These are phyloP conservation scores for Daboia siamensis DNA, from an alignment of 2,113 vertebrate species.

Conservation along the genomic window DNA sequence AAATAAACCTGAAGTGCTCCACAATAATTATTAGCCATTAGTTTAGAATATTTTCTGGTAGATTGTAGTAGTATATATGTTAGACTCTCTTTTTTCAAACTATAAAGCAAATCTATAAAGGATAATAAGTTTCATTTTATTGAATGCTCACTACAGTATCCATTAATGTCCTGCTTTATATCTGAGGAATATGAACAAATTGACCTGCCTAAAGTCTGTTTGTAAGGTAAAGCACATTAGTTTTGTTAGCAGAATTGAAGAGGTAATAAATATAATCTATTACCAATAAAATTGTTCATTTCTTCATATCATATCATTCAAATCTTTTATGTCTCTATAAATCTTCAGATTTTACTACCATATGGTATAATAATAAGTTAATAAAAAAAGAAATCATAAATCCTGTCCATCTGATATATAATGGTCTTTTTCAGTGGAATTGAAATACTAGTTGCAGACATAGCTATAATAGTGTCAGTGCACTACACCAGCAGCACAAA, in stretches of 20 bases:
- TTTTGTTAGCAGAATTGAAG: not conserved
- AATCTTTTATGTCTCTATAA: not conserved
- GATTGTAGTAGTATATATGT: not conserved
- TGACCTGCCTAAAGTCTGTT: not conserved
- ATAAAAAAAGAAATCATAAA: not conserved
- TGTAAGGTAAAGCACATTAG: not conserved
- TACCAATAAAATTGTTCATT: not conserved
- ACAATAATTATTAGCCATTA: not conserved
- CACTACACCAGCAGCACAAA: not conserved
- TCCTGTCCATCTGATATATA: not conserved
- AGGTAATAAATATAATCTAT: not conserved
- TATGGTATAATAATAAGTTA: not conserved
- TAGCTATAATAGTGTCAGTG: not conserved
- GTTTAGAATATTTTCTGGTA: not conserved
- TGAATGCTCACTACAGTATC: not conserved
- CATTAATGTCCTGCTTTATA: not conserved
- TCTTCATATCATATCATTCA: not conserved
- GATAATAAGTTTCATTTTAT: not conserved
- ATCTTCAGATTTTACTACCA: not conserved
- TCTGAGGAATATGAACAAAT: not conserved
- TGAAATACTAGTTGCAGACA: not conserved
- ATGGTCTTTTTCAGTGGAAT: not conserved
- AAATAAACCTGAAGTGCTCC: not conserved
- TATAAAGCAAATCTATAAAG: not conserved
- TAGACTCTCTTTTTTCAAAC: not conserved